Evolutionary conservation across 2,113 vertebrate species (phyloP).

Genomic region (Helogale parvula): DNA sequence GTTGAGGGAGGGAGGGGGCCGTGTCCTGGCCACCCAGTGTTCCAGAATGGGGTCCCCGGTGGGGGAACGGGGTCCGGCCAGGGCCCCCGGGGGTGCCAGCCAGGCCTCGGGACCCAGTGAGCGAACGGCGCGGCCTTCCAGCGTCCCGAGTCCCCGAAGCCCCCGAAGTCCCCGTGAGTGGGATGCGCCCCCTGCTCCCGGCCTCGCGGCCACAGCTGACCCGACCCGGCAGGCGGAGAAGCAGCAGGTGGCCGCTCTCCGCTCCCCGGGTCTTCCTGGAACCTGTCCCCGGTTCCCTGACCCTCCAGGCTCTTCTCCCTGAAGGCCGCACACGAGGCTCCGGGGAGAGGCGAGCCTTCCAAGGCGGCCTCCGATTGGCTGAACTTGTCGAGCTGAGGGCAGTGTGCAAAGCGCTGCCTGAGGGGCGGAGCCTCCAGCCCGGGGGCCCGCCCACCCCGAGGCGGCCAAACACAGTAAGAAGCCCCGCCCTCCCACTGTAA

Average conservation of each 20-base stretch:
- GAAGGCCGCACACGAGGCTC: neutral
- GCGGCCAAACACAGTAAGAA: fast-evolving
- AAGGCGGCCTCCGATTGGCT: neutral
- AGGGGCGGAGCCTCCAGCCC: neutral
- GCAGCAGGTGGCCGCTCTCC: neutral
- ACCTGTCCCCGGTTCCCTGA: too few relatives aligned
- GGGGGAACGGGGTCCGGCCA: too few relatives aligned
- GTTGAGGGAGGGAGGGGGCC: neutral
- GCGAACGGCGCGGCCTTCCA: neutral
- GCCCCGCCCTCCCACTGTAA: neutral
- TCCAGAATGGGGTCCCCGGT: too few relatives aligned
- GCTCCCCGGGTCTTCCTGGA: neutral
- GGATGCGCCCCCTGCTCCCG: neutral
- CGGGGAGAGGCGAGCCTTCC: neutral
- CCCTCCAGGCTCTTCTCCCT: neutral
- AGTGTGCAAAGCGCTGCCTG: fast-evolving
- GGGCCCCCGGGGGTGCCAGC: neutral
- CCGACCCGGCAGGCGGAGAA: too few relatives aligned
- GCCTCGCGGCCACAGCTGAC: too few relatives aligned
- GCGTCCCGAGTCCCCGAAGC: neutral
- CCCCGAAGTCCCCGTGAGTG: too few relatives aligned
- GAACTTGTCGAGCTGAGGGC: fast-evolving
- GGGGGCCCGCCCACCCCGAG: fast-evolving
- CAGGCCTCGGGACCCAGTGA: neutral
- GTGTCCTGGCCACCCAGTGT: too few relatives aligned